These are phyloP conservation scores for Creontiades dilutus DNA, from an alignment of 2,888 invertebrate genomes.

Conservation along the genomic window DNA sequence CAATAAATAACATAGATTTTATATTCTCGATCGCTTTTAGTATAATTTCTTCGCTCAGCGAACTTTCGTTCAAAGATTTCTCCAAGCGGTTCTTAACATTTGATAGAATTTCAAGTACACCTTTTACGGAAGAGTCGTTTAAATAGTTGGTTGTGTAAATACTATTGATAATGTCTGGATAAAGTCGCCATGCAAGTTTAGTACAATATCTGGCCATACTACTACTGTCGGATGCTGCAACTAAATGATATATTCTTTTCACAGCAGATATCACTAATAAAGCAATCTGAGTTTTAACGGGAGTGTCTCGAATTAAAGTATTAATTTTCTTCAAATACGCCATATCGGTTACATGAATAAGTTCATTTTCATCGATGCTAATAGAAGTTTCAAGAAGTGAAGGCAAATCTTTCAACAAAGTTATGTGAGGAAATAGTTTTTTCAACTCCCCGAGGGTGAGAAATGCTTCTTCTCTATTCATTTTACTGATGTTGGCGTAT, in stretches of 20 bases:
- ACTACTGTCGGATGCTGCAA: not conserved
- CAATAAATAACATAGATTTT: not conserved
- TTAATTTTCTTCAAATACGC: constrained; percentile 43
- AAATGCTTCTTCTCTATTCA: not conserved
- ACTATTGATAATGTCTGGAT: not conserved
- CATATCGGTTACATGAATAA: not conserved
- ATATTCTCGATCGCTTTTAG: not conserved
- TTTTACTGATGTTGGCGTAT: not conserved
- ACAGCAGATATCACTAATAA: not conserved
- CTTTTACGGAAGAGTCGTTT: not conserved
- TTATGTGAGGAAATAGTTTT: not conserved
- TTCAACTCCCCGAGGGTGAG: not conserved
- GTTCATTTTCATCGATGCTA: constrained; percentile 32
- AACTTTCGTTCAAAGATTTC: not conserved
- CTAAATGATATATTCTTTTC: not conserved
- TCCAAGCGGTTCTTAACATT: not conserved
- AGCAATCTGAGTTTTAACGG: constrained; percentile 24
- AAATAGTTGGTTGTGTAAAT: not conserved
- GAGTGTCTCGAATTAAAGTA: constrained; percentile 31
- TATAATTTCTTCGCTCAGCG: not conserved
- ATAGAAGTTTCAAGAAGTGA: not conserved
- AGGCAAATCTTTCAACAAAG: not conserved
- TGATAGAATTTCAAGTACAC: not conserved
- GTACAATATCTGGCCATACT: not conserved
- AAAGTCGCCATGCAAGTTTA: not conserved